Percentiles rank a stretch among this genome's conserved stretches.
Conservation (phyloP, 2,113 vertebrate genomes). For the Salvelinus sp. region DNA sequence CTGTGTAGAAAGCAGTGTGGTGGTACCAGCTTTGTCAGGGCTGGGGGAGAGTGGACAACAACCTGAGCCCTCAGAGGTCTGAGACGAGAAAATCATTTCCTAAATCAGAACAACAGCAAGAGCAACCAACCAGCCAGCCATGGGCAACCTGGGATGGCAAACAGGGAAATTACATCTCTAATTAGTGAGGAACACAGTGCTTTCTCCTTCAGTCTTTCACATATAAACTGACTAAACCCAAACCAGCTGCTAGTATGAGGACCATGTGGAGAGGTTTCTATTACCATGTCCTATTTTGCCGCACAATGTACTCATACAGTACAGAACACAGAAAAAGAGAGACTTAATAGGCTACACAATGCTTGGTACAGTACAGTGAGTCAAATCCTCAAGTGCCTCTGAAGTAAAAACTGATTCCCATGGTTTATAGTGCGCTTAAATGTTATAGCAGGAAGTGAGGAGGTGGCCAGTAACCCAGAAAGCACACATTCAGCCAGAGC, state of each 20-base stretch:
- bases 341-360: conserved; percentile 6
- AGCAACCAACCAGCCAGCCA: conserved; percentile 7
- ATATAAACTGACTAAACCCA: background rate
- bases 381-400: conserved; percentile 49
- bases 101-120: background rate
- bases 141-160: conserved; percentile 11
- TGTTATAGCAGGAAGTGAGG: conserved; percentile 27
- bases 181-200: conserved; percentile 39
- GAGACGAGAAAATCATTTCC: background rate
- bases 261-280: background rate
- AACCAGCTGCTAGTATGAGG: no score
- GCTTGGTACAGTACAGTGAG: conserved; percentile 40
- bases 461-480: conserved; percentile 30
- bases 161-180: conserved; percentile 35
- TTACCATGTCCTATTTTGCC: conserved; percentile 1
- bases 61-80: conserved; percentile 1
- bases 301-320: conserved; percentile 10
- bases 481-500: conserved; percentile 37
- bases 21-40: conserved; percentile 18
- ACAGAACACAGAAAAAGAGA: conserved; percentile 15
- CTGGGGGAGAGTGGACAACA: background rate
- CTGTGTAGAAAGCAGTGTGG: conserved; percentile 4
- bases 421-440: conserved; percentile 56
- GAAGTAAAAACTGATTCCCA: conserved; percentile 50
- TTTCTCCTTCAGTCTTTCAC: conserved; percentile 35